These are phyloP conservation scores for Anabacerthia variegaticeps DNA, from an alignment of 2,797 vertebrate genomes.

Conservation along the genomic window DNA sequence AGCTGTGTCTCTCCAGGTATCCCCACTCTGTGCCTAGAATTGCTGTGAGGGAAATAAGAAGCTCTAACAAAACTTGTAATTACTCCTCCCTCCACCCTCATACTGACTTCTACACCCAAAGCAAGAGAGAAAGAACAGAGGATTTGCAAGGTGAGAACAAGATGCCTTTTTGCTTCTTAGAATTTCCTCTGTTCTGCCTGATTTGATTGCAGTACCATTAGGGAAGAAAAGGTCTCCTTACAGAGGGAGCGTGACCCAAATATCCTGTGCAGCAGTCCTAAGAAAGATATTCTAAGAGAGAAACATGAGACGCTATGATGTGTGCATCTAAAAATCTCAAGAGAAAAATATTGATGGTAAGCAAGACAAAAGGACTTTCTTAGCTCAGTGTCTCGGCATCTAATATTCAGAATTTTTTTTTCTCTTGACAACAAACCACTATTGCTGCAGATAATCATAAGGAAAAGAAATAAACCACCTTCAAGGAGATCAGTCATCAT, in stretches of 20 bases:
- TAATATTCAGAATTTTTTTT: background rate
- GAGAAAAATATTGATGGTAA: background rate
- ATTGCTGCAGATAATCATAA: background rate
- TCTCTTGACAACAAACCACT: background rate
- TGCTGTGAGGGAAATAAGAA: background rate
- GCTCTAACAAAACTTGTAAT: background rate
- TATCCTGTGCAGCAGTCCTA: background rate
- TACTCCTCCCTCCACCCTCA: background rate
- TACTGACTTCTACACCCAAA: background rate
- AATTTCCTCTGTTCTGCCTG: background rate
- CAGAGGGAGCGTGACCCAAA: background rate
- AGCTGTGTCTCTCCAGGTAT: background rate
- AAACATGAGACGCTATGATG: rapidly evolving
- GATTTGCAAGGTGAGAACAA: background rate
- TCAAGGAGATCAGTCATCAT: background rate
- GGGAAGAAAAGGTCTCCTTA: background rate
- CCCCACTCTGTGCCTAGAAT: background rate
- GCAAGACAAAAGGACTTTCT: background rate
- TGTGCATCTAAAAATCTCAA: background rate
- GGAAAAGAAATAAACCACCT: background rate
- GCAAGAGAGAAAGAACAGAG: background rate
- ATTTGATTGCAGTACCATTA: background rate
- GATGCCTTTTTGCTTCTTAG: background rate
- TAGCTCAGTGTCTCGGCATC: background rate
- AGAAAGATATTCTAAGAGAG: background rate